Evolutionary conservation across 2,797 vertebrate species (phyloP), one percentile per base, ranked within the genome.

Genomic region (Aphelocoma californica): DNA sequence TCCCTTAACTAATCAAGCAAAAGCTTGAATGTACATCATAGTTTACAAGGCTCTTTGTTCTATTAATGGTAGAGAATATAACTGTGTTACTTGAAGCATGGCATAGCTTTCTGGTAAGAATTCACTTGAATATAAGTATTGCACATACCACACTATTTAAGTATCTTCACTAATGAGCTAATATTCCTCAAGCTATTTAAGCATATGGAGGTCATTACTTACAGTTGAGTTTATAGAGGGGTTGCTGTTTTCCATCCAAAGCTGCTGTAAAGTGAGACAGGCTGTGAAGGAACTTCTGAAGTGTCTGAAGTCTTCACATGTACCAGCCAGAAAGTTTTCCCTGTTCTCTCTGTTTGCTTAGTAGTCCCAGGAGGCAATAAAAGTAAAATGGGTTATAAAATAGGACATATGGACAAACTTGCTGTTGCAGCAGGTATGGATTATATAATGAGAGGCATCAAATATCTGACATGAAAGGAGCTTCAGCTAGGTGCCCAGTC

Each of bases 381-480:
- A 93, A 96, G 14, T 74, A 86, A 88, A 96, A 61, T 14, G 36
- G 32, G 23, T 71, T 85, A 57, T 93, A 92, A 96, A 96, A 90
- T 51, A 64, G 5, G 10, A 85, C 58, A 83, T 54, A 72, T 75
- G 81, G 88, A 79, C 53, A 84, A 86, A 90, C 44, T 70, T 69
- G 34, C 23, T 90, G 21, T 88, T 88, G 54, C n/a, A 92, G 48
- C 32, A 83, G 32, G 31, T 85, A 42, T 38, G 34, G 48, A 48
- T 85, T 79, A n/a, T 51, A n/a, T 51, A 58, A 70, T 53, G 32
- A 80, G 25, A 91, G 8, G 66, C 16, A 61, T 36, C 28, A 87
- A 80, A 73, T 86, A 78, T 28, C 36, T 74, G 26, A 70, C 78
- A 77, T 23, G 25, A 57, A 88, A 81, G 14, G 2, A 80, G 3